A percentile compares a stretch with the other conserved stretches of the same genome.
These are phyloP conservation scores for Apteryx owenii DNA, from an alignment of 2,113 vertebrate genomes.

Conservation along the genomic window DNA sequence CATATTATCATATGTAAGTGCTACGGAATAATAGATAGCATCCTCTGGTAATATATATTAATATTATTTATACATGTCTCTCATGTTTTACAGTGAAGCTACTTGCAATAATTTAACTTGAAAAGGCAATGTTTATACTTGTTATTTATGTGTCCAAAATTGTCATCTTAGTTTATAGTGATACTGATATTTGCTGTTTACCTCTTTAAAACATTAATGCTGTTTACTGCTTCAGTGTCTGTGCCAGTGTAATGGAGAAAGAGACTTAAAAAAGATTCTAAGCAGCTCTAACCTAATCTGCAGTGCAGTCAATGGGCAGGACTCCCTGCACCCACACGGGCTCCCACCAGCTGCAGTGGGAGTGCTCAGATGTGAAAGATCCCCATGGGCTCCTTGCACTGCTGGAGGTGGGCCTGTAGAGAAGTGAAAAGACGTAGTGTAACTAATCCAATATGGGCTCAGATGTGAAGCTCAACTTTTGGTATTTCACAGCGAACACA, in stretches of 20 bases:
- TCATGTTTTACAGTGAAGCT: neutral
- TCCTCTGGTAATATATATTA: conserved; percentile 63
- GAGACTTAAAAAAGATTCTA: neutral
- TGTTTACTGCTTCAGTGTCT: conserved; percentile 34
- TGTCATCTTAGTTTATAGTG: conserved; percentile 21
- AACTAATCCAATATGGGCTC: neutral
- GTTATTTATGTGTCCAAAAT: conserved; percentile 11
- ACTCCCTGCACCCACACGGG: neutral
- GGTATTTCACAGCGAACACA: neutral
- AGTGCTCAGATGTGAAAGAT: neutral
- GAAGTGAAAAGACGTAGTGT: neutral
- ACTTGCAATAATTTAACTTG: conserved; percentile 1
- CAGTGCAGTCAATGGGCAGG: neutral
- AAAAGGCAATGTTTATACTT: neutral
- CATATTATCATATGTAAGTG: conserved; percentile 25
- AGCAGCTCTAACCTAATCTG: neutral
- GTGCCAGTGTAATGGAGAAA: neutral
- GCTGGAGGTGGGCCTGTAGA: neutral
- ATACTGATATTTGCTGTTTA: conserved; percentile 23
- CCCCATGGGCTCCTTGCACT: neutral
- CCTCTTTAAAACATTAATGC: conserved; percentile 55
- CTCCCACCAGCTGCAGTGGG: neutral
- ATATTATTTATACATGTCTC: conserved; percentile 67
- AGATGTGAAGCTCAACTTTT: neutral
- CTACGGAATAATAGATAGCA: conserved; percentile 63